Evolutionary conservation across 2,888 invertebrate species (phyloP).

Genomic region (Ectemnius cavifrons): DNA sequence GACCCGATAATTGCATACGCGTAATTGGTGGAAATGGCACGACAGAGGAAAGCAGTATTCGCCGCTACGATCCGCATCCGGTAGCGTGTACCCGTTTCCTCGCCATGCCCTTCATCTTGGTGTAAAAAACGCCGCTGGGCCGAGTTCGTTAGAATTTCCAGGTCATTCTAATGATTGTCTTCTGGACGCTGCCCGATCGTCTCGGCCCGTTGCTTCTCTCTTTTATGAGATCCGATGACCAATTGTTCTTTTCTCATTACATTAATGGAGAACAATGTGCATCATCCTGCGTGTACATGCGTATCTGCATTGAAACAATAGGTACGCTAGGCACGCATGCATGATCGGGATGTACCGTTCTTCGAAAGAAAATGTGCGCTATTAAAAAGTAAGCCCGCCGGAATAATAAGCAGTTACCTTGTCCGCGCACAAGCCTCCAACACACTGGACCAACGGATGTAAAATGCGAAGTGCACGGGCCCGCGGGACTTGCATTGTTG

Average conservation of each 20-base stretch:
- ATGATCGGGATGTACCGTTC: too few species aligned
- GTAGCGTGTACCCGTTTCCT: constrained; percentile 19
- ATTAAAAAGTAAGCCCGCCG: too few species aligned
- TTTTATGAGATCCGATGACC: not conserved
- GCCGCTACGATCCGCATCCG: constrained; percentile 30
- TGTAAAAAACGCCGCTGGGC: constrained; percentile 7
- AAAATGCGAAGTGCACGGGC: too few species aligned
- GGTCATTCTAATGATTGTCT: constrained; percentile 15
- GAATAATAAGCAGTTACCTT: too few species aligned
- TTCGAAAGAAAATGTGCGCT: too few species aligned
- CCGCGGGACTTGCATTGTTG: not conserved
- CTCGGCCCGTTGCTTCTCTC: not conserved
- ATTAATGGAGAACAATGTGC: not conserved
- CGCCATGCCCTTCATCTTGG: constrained; percentile 18
- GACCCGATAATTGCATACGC: constrained; percentile 68
- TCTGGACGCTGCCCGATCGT: not conserved
- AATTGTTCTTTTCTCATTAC: not conserved
- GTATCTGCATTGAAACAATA: not conserved
- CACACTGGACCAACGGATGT: too few species aligned
- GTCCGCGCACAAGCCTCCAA: too few species aligned
- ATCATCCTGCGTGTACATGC: not conserved
- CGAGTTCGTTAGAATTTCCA: constrained; percentile 19
- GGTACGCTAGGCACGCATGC: not conserved
- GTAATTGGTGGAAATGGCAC: constrained; percentile 67
- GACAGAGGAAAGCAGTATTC: constrained; percentile 38